Evolutionary conservation across 2,797 vertebrate genomes (phyloP), one percentile per base, ranked within the genome.

Genomic region (Anisognathus igniventris): DNA sequence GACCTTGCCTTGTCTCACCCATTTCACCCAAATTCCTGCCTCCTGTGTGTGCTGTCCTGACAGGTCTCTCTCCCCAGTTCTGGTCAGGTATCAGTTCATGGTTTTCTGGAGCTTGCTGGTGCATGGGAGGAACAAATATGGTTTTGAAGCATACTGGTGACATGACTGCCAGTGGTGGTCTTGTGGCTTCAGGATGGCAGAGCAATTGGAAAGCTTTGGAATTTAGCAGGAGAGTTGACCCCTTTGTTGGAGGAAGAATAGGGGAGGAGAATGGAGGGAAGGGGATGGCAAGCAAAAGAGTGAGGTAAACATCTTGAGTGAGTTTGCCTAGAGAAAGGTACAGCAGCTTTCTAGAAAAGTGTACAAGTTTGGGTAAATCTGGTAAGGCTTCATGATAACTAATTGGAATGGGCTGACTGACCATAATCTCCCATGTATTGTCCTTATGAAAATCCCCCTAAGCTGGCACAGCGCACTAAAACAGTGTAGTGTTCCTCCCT

Each of bases 401-500:
- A 47, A 60, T 45, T 73, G 77, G 60, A 60, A 28, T 67, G 72
- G 31, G 33, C 60, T 90, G 61, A 7, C 31, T 93, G 83, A 93
- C 89, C 40, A 75, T 94, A 82, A 93, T 94, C 60, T 78, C 53
- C 73, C 33, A 9, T 64, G 19, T 67, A 68, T 81, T 92, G 88
- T 81, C 42, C 74, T 74, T 86, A 45, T 8, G 48, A 92, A 95
- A 95, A 95, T 93, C 78, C 56, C 48, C 77, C 33, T 94, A 68
- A 89, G 33, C 30, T 77, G 77, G 53, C 60, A 27, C 2, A 28
- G 35, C 18, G 21, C 48, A 71, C 68, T 74, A 39, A 88, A 88
- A 7, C 42, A 42, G 35, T 2, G 2, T 24, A 25, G 16, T 78
- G 35, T 76, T 77, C 65, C 22, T 86, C 20, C 33, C 45, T 78